These are phyloP conservation scores for Chironomus tepperi DNA, from an alignment of 1,140 invertebrate genomes.

Conservation along the genomic window DNA sequence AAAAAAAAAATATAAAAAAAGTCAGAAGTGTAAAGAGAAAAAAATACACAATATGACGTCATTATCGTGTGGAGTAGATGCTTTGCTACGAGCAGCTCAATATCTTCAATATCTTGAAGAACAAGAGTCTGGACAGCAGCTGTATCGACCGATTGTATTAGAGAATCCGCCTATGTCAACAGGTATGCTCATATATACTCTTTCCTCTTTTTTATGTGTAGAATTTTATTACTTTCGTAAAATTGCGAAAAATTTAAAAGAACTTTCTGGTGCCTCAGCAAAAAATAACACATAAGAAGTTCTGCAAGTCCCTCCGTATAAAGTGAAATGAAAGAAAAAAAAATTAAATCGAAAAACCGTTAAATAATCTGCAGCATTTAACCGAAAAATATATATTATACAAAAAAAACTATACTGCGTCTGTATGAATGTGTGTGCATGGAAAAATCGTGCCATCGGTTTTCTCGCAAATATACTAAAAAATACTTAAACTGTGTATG, in stretches of 20 bases:
- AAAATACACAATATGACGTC: conserved; percentile 16
- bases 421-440: not conserved
- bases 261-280: too few relatives aligned
- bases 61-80: conserved; percentile 17
- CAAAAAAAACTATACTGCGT: conserved; percentile 11
- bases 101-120: not conserved
- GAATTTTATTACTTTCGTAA: not conserved
- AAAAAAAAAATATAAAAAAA: conserved; percentile 15
- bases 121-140: not conserved
- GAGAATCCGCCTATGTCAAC: conserved; percentile 15
- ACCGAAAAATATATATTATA: not conserved
- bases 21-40: not conserved
- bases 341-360: conserved; percentile 1
- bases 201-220: not conserved
- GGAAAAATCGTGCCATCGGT: conserved; percentile 10
- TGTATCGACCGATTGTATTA: conserved; percentile 7
- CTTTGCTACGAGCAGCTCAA: conserved; percentile 16
- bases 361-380: conserved; percentile 20
- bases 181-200: not conserved
- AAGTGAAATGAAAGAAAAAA: not conserved
- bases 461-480: conserved; percentile 10
- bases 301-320: not conserved
- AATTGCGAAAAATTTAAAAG: too few relatives aligned
- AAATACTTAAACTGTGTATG: conserved; percentile 3
- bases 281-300: too few relatives aligned